Percentiles rank a stretch among this genome's conserved stretches.
phyloP scores from a whole-genome alignment of 1,140 invertebrate species.

The Drosophila lini region DNA sequence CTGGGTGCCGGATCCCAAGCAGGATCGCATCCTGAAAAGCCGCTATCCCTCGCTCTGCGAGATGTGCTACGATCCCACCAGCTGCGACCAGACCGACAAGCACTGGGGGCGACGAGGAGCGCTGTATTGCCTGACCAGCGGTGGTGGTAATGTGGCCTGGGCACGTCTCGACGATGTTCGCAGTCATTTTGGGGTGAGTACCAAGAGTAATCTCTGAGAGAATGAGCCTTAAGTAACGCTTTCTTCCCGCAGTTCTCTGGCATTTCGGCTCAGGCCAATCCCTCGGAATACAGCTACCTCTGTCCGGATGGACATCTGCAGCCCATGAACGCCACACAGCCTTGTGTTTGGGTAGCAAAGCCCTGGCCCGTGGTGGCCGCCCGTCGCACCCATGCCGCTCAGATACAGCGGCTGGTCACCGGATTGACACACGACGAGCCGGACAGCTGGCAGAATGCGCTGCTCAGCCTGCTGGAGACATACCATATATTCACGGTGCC shows the following conservation, averaged over 20 bases:
- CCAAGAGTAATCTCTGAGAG: neutral
- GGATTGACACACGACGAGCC: slow-evolving; percentile 77
- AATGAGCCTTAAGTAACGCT: neutral
- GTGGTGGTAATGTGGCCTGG: slow-evolving; percentile 92
- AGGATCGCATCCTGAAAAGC: slow-evolving; percentile 88
- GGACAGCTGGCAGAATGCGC: slow-evolving; percentile 85
- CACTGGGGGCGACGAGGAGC: slow-evolving; percentile 93
- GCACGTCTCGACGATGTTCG: slow-evolving; percentile 88
- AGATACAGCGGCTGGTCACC: slow-evolving; percentile 85
- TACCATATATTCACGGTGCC: slow-evolving; percentile 84
- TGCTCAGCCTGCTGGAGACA: slow-evolving; percentile 86
- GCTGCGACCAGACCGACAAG: slow-evolving; percentile 89
- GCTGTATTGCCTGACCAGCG: slow-evolving; percentile 90
- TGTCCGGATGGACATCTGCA: slow-evolving; percentile 92
- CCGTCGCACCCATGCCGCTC: slow-evolving; percentile 86
- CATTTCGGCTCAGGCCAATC: slow-evolving; percentile 76
- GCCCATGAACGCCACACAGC: slow-evolving; percentile 86
- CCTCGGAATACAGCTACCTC: slow-evolving; percentile 88
- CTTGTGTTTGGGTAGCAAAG: slow-evolving; percentile 91
- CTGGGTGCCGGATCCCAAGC: slow-evolving; percentile 89
- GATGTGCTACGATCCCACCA: slow-evolving; percentile 87
- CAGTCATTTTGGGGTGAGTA: slow-evolving; percentile 88
- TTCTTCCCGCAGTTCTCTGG: slow-evolving; percentile 63
- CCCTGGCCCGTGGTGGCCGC: slow-evolving; percentile 90
- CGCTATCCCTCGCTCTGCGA: slow-evolving; percentile 90